These are phyloP conservation scores for Unio pictorum DNA, from an alignment of 2,888 invertebrate species.

Conservation along the genomic window DNA sequence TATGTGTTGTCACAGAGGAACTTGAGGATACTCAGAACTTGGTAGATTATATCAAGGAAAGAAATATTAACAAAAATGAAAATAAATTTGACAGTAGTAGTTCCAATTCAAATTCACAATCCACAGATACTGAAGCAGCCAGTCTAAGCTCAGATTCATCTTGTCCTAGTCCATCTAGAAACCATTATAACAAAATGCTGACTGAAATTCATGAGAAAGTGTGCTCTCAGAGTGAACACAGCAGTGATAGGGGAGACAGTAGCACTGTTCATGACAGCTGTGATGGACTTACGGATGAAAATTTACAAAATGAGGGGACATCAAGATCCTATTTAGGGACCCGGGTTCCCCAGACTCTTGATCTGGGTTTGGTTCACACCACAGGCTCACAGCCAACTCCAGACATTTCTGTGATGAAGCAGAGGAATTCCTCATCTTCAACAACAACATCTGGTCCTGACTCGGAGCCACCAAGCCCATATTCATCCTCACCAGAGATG, in stretches of 20 bases:
- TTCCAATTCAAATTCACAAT: constrained; percentile 39
- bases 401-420: constrained; percentile 60
- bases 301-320: background rate
- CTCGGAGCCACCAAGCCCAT: constrained; percentile 66
- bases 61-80: constrained; percentile 51
- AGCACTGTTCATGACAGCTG: background rate
- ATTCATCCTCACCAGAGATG: constrained; percentile 50
- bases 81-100: constrained; percentile 53
- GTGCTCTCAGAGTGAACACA: constrained; percentile 3
- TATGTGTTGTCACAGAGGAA: constrained; percentile 67
- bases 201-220: constrained; percentile 30
- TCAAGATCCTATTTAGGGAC: constrained; percentile 6
- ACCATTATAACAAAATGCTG: constrained; percentile 42
- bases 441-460: constrained; percentile 70
- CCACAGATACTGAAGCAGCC: constrained; percentile 51
- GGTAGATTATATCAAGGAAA: constrained; percentile 31
- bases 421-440: constrained; percentile 58
- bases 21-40: constrained; percentile 38
- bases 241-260: constrained; percentile 1
- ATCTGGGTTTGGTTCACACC: constrained; percentile 33
- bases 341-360: constrained; percentile 25
- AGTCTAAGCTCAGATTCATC: constrained; percentile 59
- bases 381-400: constrained; percentile 46
- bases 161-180: constrained; percentile 50
- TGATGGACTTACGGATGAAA: constrained; percentile 2